These are phyloP conservation scores for Oasisia sp. DNA, from an alignment of 2,888 invertebrate species.

Conservation along the genomic window DNA sequence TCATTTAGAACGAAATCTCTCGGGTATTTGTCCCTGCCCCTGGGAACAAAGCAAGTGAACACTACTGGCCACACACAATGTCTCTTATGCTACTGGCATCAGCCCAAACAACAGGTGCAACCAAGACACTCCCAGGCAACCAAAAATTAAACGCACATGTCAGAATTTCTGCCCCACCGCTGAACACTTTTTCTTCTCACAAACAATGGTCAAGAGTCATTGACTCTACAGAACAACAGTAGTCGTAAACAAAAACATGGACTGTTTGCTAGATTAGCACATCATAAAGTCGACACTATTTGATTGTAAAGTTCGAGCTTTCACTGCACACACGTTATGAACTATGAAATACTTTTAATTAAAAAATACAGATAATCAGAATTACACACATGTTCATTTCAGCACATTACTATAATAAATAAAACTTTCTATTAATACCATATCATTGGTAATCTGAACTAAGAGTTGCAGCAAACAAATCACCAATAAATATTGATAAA, in stretches of 20 bases:
- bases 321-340: neutral
- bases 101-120: neutral
- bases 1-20: neutral
- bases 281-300: neutral
- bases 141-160: slow-evolving; percentile 5
- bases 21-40: neutral
- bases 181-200: neutral
- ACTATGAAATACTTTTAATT: neutral
- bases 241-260: neutral
- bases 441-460: too few relatives aligned
- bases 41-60: neutral
- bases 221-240: neutral
- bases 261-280: neutral
- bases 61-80: neutral
- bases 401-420: too few relatives aligned
- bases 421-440: too few relatives aligned
- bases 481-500: too few relatives aligned
- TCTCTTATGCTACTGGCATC: neutral
- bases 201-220: neutral
- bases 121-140: slow-evolving; percentile 12
- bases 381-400: neutral
- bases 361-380: too few relatives aligned
- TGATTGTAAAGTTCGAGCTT: neutral
- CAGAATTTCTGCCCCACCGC: neutral
- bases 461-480: too few relatives aligned